Evolutionary conservation across 2,113 vertebrate genomes (phyloP), one percentile per base, ranked within the genome.

Genomic region (Mobula birostris): DNA sequence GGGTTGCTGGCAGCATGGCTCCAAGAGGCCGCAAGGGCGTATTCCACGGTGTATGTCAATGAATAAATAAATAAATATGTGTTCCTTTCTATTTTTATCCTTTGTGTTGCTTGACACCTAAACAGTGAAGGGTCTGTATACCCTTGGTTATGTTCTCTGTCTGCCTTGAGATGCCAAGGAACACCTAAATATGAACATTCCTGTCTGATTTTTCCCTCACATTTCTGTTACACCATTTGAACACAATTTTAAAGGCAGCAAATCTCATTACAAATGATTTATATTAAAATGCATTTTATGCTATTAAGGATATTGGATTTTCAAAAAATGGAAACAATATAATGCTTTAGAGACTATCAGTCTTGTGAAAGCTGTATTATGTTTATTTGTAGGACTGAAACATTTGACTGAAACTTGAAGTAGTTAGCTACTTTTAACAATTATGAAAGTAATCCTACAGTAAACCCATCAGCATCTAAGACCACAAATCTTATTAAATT

Each of bases 401-500:
- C 61, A 56, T 11, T 21, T 58, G 83, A 61, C 56, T 61, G 24
- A 56, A 87, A 58, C 29, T 29, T 27, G 58, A 58, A 87, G 83
- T 87, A 19, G 83, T 87, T 87, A 87, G 27, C 27, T 61, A 29
- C 48, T 61, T 29, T 61, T 87, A 61, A 27, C 82, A 85, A 61
- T 61, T 58, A 61, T 87, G 56, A 29, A 87, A 29, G 48, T 61
- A 87, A 87, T 87, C 56, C 83, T 61, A 3, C 40, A 87, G n/a
- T 90, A 90, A 90, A 90, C 17, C 12, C 85, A 66, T 66, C 61
- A 90, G 63, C 5, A 32, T 61, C 58, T 90, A 32, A 7, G 66
- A 90, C 29, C 40, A 90, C 29, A 90, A 90, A 61, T 90, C 56
- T 66, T 90, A 58, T 88, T 88, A 90, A 90, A 12, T 90, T 90